Evolutionary conservation across 2,888 invertebrate species (phyloP).

Genomic region (Phasia obesa): DNA sequence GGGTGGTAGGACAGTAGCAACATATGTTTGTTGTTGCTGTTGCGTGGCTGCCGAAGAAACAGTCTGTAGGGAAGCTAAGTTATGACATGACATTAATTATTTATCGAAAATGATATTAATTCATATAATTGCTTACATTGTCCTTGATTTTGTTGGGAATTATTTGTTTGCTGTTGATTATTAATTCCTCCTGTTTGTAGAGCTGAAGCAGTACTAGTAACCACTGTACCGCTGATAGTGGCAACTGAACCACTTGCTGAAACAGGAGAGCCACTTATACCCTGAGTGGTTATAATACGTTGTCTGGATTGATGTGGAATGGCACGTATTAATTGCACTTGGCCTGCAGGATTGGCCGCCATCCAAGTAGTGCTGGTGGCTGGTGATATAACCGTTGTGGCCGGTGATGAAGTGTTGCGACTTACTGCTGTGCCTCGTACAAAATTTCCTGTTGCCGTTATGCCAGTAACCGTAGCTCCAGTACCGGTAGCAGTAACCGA

Average conservation of each 20-base stretch:
- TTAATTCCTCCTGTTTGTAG: slow-evolving; percentile 70
- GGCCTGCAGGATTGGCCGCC: slow-evolving; percentile 79
- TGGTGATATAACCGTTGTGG: slow-evolving; percentile 81
- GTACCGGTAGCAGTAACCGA: slow-evolving; percentile 73
- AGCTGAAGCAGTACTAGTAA: slow-evolving; percentile 71
- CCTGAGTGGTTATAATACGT: slow-evolving; percentile 81
- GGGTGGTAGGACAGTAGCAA: slow-evolving; percentile 82
- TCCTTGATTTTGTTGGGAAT: slow-evolving; percentile 68
- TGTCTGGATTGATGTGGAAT: slow-evolving; percentile 80
- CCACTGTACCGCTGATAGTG: slow-evolving; percentile 73
- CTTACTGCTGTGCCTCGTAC: slow-evolving; percentile 78
- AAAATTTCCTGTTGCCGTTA: slow-evolving; percentile 78
- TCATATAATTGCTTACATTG: slow-evolving; percentile 72
- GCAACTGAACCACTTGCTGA: slow-evolving; percentile 69
- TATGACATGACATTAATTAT: background rate
- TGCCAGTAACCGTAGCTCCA: slow-evolving; percentile 75
- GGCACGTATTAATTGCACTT: slow-evolving; percentile 81
- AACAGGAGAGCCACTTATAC: slow-evolving; percentile 71
- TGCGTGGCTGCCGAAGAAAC: slow-evolving; percentile 73
- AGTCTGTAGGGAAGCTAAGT: slow-evolving; percentile 74
- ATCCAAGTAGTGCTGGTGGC: slow-evolving; percentile 80
- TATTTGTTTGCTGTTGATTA: slow-evolving; percentile 67
- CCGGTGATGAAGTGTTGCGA: slow-evolving; percentile 78
- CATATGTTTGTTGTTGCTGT: slow-evolving; percentile 79
- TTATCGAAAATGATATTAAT: background rate